Conservation (phyloP, 1,140 invertebrate species). For the Euschistus heros region DNA sequence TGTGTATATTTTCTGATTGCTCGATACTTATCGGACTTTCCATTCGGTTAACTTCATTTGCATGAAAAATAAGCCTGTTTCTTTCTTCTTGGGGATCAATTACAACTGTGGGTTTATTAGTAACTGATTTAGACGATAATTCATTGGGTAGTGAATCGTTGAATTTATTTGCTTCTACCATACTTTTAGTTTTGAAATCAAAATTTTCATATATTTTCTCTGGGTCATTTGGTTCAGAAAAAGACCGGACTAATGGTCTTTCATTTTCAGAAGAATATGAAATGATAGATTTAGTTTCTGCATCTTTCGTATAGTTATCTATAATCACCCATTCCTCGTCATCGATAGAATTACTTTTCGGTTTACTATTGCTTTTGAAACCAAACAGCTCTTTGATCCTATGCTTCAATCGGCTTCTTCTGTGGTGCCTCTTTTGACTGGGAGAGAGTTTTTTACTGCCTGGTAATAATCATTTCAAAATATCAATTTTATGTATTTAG, state of each 20-base stretch:
- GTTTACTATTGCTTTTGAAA: neutral
- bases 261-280: neutral
- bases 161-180: too few species aligned
- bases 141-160: too few species aligned
- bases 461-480: constrained; percentile 1
- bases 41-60: too few species aligned
- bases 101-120: too few species aligned
- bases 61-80: too few species aligned
- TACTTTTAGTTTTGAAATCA: neutral
- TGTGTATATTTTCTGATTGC: too few species aligned
- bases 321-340: neutral
- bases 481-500: neutral
- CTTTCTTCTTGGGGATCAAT: too few species aligned
- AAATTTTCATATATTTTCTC: constrained; percentile 5
- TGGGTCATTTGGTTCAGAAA: neutral
- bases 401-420: constrained; percentile 13
- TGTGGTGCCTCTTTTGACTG: constrained; percentile 10
- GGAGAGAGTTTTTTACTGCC: constrained; percentile 7
- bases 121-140: too few species aligned
- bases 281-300: neutral
- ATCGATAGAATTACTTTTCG: neutral
- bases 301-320: neutral
- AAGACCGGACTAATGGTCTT: neutral
- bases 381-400: constrained; percentile 19
- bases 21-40: too few species aligned